Evolutionary conservation across 2,888 invertebrate species (phyloP), one percentile per base, ranked within the genome.

Genomic region (Spilosoma lubricipeda): DNA sequence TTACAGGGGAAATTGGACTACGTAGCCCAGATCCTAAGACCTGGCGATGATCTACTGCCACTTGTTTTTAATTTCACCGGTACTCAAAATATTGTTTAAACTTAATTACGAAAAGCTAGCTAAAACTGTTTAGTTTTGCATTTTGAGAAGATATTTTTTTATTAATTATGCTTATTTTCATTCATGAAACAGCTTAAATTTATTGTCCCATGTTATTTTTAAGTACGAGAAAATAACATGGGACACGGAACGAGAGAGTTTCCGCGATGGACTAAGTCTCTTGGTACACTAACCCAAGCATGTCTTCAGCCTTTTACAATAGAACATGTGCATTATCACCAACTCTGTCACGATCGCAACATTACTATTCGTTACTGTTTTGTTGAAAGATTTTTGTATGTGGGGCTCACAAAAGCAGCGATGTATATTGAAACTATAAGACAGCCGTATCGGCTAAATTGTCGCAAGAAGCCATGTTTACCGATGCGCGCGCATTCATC

Each of bases 401-500:
- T 45, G 5, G 13, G 33, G 2, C 9, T 11, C 5, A n/a, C n/a
- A 18, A 30, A 74, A 65, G 18, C 77, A 71, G 88, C 84, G 81
- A 85, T 90, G 90, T 75, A 86, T 63, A 5, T 0, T 5, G 65
- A 56, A n/a, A 36, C 36, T 9, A 27, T 7, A 59, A 72, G 59
- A 69, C 13, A 66, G 39, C 76, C 73, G 70, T 69, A 42, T 77
- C 64, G 70, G 80, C n/a, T 52, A 42, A 70, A 67, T 72, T 81
- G 76, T 73, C 77, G 77, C 78, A 86, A 86, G 91, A 93, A 93
- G 93, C 91, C 92, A 88, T 92, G 84, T 87, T 83, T 75, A 79
- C 76, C 65, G 76, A 74, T 94, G 95, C 95, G 95, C 95, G 95
- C 95, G 95, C 95, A 95, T 71, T 75, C 90, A 93, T 93, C 89